Evolutionary conservation across 2,113 vertebrate genomes (phyloP), one percentile per base, ranked within the genome.

Genomic region (Cheilinus undulatus): DNA sequence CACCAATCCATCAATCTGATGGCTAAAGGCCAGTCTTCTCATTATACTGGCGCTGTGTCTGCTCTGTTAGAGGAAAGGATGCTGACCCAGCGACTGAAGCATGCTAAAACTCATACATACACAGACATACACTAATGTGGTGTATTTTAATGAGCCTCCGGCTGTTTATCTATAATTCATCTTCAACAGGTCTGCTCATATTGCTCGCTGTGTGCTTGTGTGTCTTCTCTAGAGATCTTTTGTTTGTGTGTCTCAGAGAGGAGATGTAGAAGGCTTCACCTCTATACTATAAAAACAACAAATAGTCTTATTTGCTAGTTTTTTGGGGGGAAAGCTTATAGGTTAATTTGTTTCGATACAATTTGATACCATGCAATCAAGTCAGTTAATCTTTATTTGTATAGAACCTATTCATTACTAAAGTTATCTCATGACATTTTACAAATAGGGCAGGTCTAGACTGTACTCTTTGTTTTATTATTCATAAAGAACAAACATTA

Each of bases 1-100:
- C 83, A 88, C 69, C 81, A 77, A 80, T 87, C 81, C 83, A 86
- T 89, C 85, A 89, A 63, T 73, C 66, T 78, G 80, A 87, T 66
- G 30, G 80, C 75, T 82, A 86, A 89, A 87, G 87, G 87, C 85
- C 85, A 89, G 69, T 46, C 70, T 26, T 23, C 71, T 84, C 77
- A 83, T 83, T 85, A 81, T 54, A 24, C 65, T 5, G 13, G 10
- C 34, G n/a, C n/a, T 56, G 38, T 26, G 53, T 64, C 43, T 69
- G 43, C 58, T 32, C 67, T 71, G 78, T 63, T 12, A 54, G 56
- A 57, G 27, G 62, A 75, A 63, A 65, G 28, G 58, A 58, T 76
- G 69, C 80, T 83, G 73, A 80, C 73, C 79, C 38, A 68, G 71
- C 36, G 3, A 52, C 32, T 53, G 51, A 46, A 73, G 9, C 30